Evolutionary conservation across 2,797 vertebrate genomes (phyloP).

Genomic region (Pantherophis vulpinus): DNA sequence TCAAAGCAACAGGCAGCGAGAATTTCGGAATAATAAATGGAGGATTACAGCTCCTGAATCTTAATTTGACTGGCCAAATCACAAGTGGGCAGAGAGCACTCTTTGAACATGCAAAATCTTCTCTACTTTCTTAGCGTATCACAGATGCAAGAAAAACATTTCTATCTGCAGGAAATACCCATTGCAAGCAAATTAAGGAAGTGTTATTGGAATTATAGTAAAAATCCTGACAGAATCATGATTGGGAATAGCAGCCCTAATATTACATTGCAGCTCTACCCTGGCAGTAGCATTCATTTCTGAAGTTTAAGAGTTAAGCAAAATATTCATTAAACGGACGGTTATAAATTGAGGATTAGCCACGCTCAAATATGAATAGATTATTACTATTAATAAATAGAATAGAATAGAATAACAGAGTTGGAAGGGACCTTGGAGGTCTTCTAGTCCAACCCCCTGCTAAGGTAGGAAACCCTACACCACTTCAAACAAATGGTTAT

Average conservation of each 20-base stretch:
- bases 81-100: not conserved
- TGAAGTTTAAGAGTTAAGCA: not conserved
- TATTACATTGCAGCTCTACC: not conserved
- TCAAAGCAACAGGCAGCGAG: too few relatives aligned
- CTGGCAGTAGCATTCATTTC: not conserved
- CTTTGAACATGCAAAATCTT: not conserved
- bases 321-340: not conserved
- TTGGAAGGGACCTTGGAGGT: too few relatives aligned
- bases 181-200: not conserved
- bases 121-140: not conserved
- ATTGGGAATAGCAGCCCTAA: not conserved
- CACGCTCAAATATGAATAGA: not conserved
- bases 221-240: too few relatives aligned
- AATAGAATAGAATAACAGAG: too few relatives aligned
- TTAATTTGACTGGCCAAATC: not conserved
- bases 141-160: not conserved
- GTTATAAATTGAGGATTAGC: not conserved
- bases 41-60: not conserved
- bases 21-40: not conserved
- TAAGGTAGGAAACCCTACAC: too few relatives aligned
- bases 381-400: slow-evolving; percentile 1
- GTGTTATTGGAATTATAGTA: too few relatives aligned
- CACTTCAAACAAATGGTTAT: too few relatives aligned
- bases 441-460: too few relatives aligned
- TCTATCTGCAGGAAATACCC: not conserved